Percentiles rank a stretch among this genome's conserved stretches.
Evolutionary conservation across 2,797 vertebrate genomes (phyloP).

Genomic region (Typhlichthys subterraneus): DNA sequence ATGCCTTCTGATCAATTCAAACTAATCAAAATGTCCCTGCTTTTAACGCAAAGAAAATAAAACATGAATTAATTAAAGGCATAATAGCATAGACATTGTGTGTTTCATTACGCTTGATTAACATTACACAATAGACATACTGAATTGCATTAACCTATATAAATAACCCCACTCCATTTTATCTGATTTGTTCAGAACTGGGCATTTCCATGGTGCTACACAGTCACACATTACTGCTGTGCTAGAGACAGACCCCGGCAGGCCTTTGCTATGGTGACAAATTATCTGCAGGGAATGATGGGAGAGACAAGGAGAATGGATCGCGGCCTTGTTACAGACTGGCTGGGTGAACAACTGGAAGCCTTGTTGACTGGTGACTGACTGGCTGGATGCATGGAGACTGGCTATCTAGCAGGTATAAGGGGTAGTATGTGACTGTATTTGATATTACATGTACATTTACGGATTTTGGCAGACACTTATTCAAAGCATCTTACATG

Average conservation of each 20-base stretch:
- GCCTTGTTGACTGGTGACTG: background rate
- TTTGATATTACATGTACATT: too few relatives aligned
- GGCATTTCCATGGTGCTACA: conserved; percentile 53
- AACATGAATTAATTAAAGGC: too few relatives aligned
- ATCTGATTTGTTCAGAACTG: conserved; percentile 35
- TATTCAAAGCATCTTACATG: too few relatives aligned
- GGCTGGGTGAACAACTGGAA: conserved; percentile 16
- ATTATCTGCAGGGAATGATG: conserved; percentile 32
- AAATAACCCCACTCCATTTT: conserved; percentile 1
- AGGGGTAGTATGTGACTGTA: too few relatives aligned
- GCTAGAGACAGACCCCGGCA: conserved; percentile 24
- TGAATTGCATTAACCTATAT: background rate
- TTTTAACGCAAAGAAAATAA: conserved; percentile 27
- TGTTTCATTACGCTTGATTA: too few relatives aligned
- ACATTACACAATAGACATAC: too few relatives aligned
- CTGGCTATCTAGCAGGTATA: too few relatives aligned
- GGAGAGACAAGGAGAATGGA: conserved; percentile 10
- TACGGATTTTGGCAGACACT: too few relatives aligned
- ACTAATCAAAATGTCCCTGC: conserved; percentile 28
- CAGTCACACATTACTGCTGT: conserved; percentile 45
- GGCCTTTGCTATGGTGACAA: conserved; percentile 50
- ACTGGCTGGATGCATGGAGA: too few relatives aligned
- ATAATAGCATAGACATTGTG: too few relatives aligned
- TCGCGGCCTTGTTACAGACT: conserved; percentile 24
- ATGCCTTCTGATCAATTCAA: conserved; percentile 52